Evolutionary conservation across 2,113 vertebrate species (phyloP).

Genomic region (Gavialis gangeticus): DNA sequence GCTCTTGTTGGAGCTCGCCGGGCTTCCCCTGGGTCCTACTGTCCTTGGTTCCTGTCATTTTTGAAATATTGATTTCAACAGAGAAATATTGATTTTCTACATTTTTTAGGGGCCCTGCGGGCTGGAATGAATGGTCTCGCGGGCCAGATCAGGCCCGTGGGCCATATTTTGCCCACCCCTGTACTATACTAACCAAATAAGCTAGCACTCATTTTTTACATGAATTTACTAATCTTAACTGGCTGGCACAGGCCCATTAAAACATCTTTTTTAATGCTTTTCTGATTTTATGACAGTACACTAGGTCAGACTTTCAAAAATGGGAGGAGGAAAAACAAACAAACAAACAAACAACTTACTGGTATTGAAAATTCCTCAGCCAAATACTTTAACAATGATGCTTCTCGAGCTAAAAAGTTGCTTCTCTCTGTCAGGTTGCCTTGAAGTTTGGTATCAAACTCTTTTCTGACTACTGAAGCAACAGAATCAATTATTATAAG

Average conservation of each 20-base stretch:
- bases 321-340: neutral
- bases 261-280: conserved; percentile 14
- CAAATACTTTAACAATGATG: conserved; percentile 85
- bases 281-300: conserved; percentile 26
- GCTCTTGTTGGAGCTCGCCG: no score
- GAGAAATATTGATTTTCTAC: no score
- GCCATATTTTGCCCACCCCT: no score
- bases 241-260: neutral
- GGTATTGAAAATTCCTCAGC: conserved; percentile 89
- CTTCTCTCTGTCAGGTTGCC: conserved; percentile 84
- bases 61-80: no score
- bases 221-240: neutral
- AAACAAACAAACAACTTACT: conserved; percentile 75
- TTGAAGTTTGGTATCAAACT: conserved; percentile 86
- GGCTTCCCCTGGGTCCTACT: no score
- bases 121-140: no score
- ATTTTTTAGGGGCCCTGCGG: no score
- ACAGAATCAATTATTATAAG: conserved; percentile 87
- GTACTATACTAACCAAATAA: neutral
- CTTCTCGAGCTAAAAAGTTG: conserved; percentile 84
- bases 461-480: conserved; percentile 89
- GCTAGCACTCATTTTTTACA: neutral
- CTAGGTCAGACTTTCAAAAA: conserved; percentile 13
- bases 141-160: no score
- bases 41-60: no score